Conservation (phyloP, 2,888 invertebrate species). For the Tenthredo livida region DNA sequence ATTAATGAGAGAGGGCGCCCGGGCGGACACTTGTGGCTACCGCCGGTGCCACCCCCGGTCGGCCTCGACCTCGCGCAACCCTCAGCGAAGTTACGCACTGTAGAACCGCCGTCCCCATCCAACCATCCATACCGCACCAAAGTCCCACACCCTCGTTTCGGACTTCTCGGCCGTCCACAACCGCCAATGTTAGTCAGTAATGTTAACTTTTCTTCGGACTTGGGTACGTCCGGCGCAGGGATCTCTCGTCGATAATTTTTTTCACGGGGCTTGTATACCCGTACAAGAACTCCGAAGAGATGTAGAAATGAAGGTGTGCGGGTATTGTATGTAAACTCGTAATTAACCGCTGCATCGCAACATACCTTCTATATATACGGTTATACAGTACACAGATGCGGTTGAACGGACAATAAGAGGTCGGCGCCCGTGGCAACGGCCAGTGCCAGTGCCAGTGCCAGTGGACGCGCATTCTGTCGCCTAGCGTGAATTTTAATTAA, state of each 20-base stretch:
- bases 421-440: slow-evolving; percentile 46
- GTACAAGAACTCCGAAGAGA: not conserved
- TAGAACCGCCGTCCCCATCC: slow-evolving; percentile 34
- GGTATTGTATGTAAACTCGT: not conserved
- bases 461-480: slow-evolving; percentile 63
- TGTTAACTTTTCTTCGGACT: slow-evolving; percentile 28
- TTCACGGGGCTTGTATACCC: not conserved
- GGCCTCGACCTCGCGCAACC: slow-evolving; percentile 59
- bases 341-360: not conserved
- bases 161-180: slow-evolving; percentile 21
- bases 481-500: slow-evolving; percentile 75
- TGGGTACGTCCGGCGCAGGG: slow-evolving; percentile 2
- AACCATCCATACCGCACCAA: slow-evolving; percentile 26
- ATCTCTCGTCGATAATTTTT: not conserved
- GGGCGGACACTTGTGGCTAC: slow-evolving; percentile 78
- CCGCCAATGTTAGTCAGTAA: not conserved
- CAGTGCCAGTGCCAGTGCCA: slow-evolving; percentile 18
- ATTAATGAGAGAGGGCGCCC: slow-evolving; percentile 78
- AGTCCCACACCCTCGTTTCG: slow-evolving; percentile 38
- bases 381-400: slow-evolving; percentile 5
- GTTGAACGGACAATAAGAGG: slow-evolving; percentile 51
- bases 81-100: slow-evolving; percentile 55
- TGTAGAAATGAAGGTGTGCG: not conserved
- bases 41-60: slow-evolving; percentile 65
- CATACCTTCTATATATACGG: not conserved